These are phyloP conservation scores for Oegoconia quadripuncta DNA, from an alignment of 2,888 invertebrate species.

Conservation along the genomic window DNA sequence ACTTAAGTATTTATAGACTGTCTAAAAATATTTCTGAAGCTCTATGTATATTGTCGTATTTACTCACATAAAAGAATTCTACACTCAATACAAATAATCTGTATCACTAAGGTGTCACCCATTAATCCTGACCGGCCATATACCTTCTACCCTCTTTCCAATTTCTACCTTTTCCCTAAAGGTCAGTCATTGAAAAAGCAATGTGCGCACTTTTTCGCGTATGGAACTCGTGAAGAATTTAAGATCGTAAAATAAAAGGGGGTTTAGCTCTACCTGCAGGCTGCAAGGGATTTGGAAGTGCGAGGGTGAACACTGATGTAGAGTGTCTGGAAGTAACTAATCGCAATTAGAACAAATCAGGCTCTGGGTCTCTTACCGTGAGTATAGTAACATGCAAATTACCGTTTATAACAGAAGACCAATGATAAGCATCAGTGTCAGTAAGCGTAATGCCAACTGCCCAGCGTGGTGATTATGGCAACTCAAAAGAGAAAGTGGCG, in stretches of 20 bases:
- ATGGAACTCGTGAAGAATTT: constrained; percentile 71
- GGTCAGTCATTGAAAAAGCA: constrained; percentile 48
- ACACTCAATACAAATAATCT: background rate
- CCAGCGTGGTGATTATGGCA: too few species aligned
- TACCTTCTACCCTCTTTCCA: constrained; percentile 40
- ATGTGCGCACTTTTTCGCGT: constrained; percentile 57
- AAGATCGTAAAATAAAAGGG: constrained; percentile 75
- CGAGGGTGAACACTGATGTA: constrained; percentile 30
- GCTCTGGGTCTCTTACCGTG: too few species aligned
- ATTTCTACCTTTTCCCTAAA: constrained; percentile 37
- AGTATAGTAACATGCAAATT: too few species aligned
- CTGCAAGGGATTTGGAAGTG: constrained; percentile 38
- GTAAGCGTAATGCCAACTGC: too few species aligned
- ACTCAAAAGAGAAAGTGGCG: too few species aligned
- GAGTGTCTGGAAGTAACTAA: too few species aligned
- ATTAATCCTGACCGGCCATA: constrained; percentile 53
- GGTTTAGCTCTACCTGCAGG: constrained; percentile 42
- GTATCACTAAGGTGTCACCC: constrained; percentile 23
- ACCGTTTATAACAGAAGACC: too few species aligned
- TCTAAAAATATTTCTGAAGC: too few species aligned
- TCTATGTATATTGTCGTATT: background rate
- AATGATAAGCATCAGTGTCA: too few species aligned
- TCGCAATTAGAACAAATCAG: too few species aligned
- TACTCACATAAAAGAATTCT: background rate
- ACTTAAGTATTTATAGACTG: too few species aligned